Conservation (phyloP, 2,888 invertebrate genomes). For the Atrina japonica region DNA sequence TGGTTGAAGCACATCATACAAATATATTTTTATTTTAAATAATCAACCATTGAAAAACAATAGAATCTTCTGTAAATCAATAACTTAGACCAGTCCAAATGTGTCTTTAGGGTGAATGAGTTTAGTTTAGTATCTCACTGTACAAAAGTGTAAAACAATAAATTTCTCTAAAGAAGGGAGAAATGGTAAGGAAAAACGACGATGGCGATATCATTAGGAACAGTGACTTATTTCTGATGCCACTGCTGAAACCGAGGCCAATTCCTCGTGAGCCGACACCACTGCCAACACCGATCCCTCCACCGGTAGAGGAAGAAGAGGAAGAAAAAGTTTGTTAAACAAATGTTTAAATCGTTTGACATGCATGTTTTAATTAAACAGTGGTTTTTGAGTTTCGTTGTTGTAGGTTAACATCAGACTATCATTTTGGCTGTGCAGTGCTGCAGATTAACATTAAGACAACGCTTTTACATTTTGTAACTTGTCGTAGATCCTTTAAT, state of each 20-base stretch:
- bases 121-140: background rate
- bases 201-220: constrained; percentile 1
- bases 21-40: too few species aligned
- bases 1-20: too few species aligned
- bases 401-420: too few species aligned
- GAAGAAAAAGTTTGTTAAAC: background rate
- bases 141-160: background rate
- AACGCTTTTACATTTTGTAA: too few species aligned
- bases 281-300: background rate
- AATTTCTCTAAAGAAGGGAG: constrained; percentile 2
- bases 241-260: constrained; percentile 11
- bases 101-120: background rate
- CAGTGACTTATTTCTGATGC: constrained; percentile 18
- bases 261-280: constrained; percentile 1
- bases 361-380: background rate
- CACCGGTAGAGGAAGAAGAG: constrained; percentile 18
- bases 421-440: too few species aligned
- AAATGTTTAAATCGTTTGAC: background rate
- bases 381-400: too few species aligned
- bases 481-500: too few species aligned
- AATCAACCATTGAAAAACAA: background rate
- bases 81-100: too few species aligned
- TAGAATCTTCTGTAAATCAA: too few species aligned
- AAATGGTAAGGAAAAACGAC: background rate
- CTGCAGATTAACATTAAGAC: too few species aligned